Base-by-base conservation (phyloP, 2,797 vertebrate genomes). In the Syndactyla subalaris region DNA sequence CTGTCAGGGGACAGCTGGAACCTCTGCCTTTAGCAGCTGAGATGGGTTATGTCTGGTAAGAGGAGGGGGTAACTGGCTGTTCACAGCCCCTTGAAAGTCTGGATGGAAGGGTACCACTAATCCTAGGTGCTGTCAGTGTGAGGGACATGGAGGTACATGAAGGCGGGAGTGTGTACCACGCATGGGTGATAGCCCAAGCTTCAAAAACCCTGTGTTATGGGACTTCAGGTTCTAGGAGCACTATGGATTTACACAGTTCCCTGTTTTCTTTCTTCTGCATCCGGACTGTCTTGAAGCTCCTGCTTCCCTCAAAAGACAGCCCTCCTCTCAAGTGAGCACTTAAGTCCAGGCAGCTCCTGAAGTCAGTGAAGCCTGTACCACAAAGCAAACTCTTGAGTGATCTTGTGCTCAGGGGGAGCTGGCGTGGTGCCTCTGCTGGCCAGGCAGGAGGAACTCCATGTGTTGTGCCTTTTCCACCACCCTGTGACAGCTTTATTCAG, bases 141-240 rank as follows among this genome's bases (percentile, higher is more conserved):
- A 85, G 18, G 41, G n/a, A 71, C 3, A 0, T 51, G 75, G 49
- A 89, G 6, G 19, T 34, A 6, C 62, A 24, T 15, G 58, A 67
- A 55, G 0, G 1, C 34, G 24, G 3, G 36, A 27, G 4, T 3
- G 8, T 1, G 7, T 30, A 41, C 11, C 23, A 34, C 46, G 10
- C 18, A 48, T 5, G 8, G 8, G 10, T 3, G 2, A 39, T 2
- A 48, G 27, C 16, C 49, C 6, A 18, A 32, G 12, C 9, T 54
- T 59, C 43, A 61, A 68, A 73, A 76, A 6, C 2, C 7, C 14
- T 20, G 3, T n/a, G n/a, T 36, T 86, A 38, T 2, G 34, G n/a
- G 17, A 71, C 4, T 58, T 85, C 26, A 0, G 10, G 7, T 71
- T 71, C 41, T 32, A 19, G 38, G 14, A 81, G 5, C 27, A 49